Evolutionary conservation across 2,888 invertebrate genomes (phyloP), one percentile per base, ranked within the genome.

Genomic region (Therioaphis trifolii): DNA sequence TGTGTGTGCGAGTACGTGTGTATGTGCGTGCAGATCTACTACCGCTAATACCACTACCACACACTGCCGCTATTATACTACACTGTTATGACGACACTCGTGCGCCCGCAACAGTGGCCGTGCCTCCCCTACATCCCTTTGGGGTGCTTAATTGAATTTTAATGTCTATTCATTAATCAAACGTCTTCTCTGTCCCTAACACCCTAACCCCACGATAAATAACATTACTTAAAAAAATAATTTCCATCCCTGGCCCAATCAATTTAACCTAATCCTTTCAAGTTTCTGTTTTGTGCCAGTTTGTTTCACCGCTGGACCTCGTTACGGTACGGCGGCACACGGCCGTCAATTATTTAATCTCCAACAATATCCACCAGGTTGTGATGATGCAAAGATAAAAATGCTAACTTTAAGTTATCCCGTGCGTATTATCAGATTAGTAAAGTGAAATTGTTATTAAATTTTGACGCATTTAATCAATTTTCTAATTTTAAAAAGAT

Each of bases 111-210:
- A 29, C 72, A 52, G 77, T 35, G 5, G n/a, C 76, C 43, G 18
- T n/a, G 4, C 21, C 29, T n/a, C 29, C 46, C 76, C 29, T 14
- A 4, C 15, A 0, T 40, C 78, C 40, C 24, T 18, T 7, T 52
- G 63, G 15, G 61, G n/a, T 43, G 79, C 85, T 86, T 86, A 87
- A 87, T 87, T 87, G 87, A 86, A 86, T 86, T 87, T 86, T 87
- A 87, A 87, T 87, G 87, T 86, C 76, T 66, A 66, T 72, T 85
- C 86, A 82, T 84, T 85, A 85, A 85, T 85, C 85, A 85, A 85
- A 85, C 66, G 74, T 74, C 72, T 74, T 1, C 24, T 29, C 66
- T 29, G 49, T 61, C n/a, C 24, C 46, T 14, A 27, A 46, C 27
- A 46, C 63, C 76, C 76, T 61, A 55, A 78, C 43, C 79, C 71